phyloP scores from a whole-genome alignment of 2,888 invertebrate species.

The Pharmacophagus antenor region DNA sequence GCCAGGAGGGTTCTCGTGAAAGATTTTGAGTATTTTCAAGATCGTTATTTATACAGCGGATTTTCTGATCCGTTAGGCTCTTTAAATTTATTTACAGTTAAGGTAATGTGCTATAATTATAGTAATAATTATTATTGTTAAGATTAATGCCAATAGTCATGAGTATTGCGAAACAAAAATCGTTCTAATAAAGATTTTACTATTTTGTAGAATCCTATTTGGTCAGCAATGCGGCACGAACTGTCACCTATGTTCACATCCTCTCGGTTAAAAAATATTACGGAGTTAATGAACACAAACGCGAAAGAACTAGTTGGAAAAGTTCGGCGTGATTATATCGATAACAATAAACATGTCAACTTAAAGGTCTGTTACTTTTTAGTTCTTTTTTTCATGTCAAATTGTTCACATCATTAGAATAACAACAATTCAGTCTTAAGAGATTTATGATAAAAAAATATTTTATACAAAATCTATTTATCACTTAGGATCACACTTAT shows the following conservation, averaged over 20 bases:
- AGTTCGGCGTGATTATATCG: conserved; percentile 53
- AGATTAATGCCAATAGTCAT: not conserved
- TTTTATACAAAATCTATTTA: too few relatives aligned
- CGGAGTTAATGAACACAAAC: conserved; percentile 64
- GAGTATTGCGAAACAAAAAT: not conserved
- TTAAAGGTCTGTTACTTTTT: conserved; percentile 60
- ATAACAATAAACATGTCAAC: conserved; percentile 47
- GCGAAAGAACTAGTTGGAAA: conserved; percentile 53
- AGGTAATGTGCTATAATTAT: conserved; percentile 49
- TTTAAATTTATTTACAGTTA: conserved; percentile 59
- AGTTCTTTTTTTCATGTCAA: too few relatives aligned
- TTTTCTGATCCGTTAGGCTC: conserved; percentile 57
- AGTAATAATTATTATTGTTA: too few relatives aligned
- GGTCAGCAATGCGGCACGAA: conserved; percentile 55
- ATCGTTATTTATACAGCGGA: conserved; percentile 50
- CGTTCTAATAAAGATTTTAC: not conserved
- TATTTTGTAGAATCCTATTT: conserved; percentile 54
- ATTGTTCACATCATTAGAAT: too few relatives aligned
- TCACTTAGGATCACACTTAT: too few relatives aligned
- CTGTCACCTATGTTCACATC: conserved; percentile 63
- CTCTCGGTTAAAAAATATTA: conserved; percentile 47
- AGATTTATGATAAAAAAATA: too few relatives aligned
- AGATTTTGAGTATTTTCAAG: conserved; percentile 54
- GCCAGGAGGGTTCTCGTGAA: conserved; percentile 53
- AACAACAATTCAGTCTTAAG: too few relatives aligned